These are phyloP conservation scores for Oncopodura yosiiana DNA, from an alignment of 1,140 invertebrate genomes.

Conservation along the genomic window DNA sequence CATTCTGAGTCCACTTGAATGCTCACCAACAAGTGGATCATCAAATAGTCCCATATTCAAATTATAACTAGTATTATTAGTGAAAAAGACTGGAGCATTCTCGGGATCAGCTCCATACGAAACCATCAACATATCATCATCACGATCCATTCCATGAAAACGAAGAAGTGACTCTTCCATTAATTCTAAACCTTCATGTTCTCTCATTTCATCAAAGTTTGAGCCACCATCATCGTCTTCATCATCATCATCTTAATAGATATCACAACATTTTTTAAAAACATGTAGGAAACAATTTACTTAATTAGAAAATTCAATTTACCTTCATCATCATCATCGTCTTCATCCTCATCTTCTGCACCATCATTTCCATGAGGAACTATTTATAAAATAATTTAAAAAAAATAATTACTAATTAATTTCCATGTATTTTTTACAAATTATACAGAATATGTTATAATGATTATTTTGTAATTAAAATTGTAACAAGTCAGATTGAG, in stretches of 20 bases:
- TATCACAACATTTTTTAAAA: constrained; percentile 56
- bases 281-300: constrained; percentile 49
- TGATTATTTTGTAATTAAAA: too few relatives aligned
- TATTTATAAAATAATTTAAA: too few relatives aligned
- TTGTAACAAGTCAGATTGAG: too few relatives aligned
- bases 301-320: background rate
- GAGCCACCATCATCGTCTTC: constrained; percentile 45
- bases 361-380: too few relatives aligned
- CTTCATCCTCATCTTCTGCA: constrained; percentile 22
- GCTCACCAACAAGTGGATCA: constrained; percentile 34
- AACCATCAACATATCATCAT: constrained; percentile 54
- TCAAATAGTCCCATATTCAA: constrained; percentile 36
- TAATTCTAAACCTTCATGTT: too few relatives aligned
- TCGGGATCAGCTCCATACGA: constrained; percentile 42
- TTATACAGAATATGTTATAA: too few relatives aligned
- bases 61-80: constrained; percentile 33
- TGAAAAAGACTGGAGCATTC: constrained; percentile 36
- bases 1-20: constrained; percentile 32
- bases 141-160: constrained; percentile 46
- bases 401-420: too few relatives aligned
- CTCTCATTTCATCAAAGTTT: constrained; percentile 45
- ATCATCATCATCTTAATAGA: constrained; percentile 54
- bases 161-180: constrained; percentile 40
- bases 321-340: constrained; percentile 42
- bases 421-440: too few relatives aligned